Evolutionary conservation across 64 coral and sea anemone genomes (phyloP), one percentile per base, ranked within the genome.

Genomic region (Stylophora pistillata): DNA sequence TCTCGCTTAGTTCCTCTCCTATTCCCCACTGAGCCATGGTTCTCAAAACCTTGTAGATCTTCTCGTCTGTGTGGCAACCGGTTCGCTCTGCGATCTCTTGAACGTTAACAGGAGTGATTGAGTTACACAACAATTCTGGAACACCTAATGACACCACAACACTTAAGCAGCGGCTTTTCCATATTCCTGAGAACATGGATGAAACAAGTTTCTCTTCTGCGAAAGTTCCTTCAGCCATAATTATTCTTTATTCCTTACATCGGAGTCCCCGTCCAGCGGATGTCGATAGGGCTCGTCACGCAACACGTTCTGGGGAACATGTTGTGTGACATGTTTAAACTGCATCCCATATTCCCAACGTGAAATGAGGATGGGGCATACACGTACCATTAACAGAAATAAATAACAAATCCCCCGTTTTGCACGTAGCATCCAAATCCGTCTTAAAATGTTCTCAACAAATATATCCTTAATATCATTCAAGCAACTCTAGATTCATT

Each of bases 1-100:
- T 89, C 30, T 80, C 56, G 15, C 30, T 56, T 6, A 81, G 9
- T 71, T 89, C 88, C 30, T 32, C 55, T 71, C 76, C 88, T 34
- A 81, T 68, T 17, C 88, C 88, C 76, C 88, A 89, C 41, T 89
- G 88, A 56, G 88, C 88, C 88, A 89, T 89, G 31, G 78, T 71
- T 55, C 88, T 78, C 88, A 89, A 81, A 34, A 89, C 25, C 52
- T 72, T 80, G 64, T 81, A 89, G 25, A 89, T 71, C 76, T 89
- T 76, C 11, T 89, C 41, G 41, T 23, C 32, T 30, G 76, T 71
- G 13, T 53, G 52, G 28, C 88, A 89, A 4, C 88, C 88, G 0
- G 54, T 72, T 25, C 21, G 32, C 41, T 81, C 18, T 13, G 58
- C 86, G 13, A 88, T 88, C 17, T 80, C 63, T 2, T 79, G 23